Evolutionary conservation across 2,113 vertebrate species (phyloP), one percentile per base, ranked within the genome.

Genomic region (Pimephales promelas): DNA sequence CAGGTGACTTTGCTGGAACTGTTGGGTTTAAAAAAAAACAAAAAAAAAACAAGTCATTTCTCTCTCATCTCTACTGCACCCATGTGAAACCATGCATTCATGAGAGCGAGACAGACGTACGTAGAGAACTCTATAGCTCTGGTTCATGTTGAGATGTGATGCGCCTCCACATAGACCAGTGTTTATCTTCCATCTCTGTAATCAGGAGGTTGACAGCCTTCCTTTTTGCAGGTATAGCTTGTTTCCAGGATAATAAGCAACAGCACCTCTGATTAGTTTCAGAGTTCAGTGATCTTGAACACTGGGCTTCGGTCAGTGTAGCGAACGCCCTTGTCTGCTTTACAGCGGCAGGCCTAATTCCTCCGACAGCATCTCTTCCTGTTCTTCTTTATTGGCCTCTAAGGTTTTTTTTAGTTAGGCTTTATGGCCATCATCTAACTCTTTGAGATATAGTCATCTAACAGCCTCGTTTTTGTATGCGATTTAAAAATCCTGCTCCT

Each of bases 261-360:
- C 92, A 92, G 88, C 92, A 92, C 92, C 91, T 95, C 93, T 94
- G 93, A 95, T 94, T 95, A 94, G 93, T 94, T 94, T 95, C 92
- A 93, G 92, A 94, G 94, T 93, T 95, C 94, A 95, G 90, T 94
- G 93, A 90, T 94, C 94, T 94, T 86, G 94, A 95, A 95, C 94
- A 92, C 90, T 82, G 91, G 88, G 85, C 91, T 89, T 90, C 91
- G 92, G 92, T 92, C 90, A 77, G 90, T 88, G 85, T 88, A 92
- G 90, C 88, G 78, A 87, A 88, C 92, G 91, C 90, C 88, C 90
- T 86, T 90, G 92, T 93, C 90, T 92, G 90, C 93, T 90, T 92
- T 92, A 92, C 92, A 93, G 92, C 87, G 59, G 90, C 90, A 91
- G 89, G 76, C 83, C 83, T 78, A 86, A 86, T 87, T 87, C 83